Evolutionary conservation across 2,113 vertebrate species (phyloP), one percentile per base, ranked within the genome.

Genomic region (Orycteropus afer): DNA sequence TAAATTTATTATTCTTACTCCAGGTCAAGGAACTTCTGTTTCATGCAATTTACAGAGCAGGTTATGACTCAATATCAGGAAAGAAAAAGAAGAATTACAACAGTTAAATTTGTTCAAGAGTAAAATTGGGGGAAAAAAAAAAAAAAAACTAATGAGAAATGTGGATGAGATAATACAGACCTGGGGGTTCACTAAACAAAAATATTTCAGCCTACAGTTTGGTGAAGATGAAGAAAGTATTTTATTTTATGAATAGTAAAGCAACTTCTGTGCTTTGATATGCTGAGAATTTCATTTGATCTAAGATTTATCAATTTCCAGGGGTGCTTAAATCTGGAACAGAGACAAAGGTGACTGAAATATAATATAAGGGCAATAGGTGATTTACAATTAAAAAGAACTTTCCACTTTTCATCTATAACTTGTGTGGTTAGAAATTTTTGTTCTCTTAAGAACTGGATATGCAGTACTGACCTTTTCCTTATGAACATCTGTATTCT

Each of bases 261-360:
- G 45, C 13, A 40, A 9, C 47, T 45, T 37, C n/a, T 23, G 17
- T 15, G 29, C 32, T 74, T 15, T 63, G 61, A 34, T 59, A n/a
- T 27, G 17, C 20, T 20, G n/a, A 32, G 18, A 63, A 40, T 15
- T 32, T 59, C 63, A 20, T 80, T 78, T 34, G 25, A 42, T 23
- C 67, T 74, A 40, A 53, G n/a, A 47, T 51, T 65, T 53, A 25
- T 18, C 32, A 59, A 5, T 55, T 90, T 40, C 63, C 14, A 11
- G 15, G 3, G 10, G n/a, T 17, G 22, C n/a, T 34, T 29, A 57
- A 13, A 45, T 37, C 42, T 45, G 23, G 23, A 59, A 53, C 0
- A 17, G 37, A 14, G 51, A 27, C 8, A 17, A 2, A 0, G 77
- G 51, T 0, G 0, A 5, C 2, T 7, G 53, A 12, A 47, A 22